Evolutionary conservation across 1,140 invertebrate genomes (phyloP).

Genomic region (Heterodera carotae): DNA sequence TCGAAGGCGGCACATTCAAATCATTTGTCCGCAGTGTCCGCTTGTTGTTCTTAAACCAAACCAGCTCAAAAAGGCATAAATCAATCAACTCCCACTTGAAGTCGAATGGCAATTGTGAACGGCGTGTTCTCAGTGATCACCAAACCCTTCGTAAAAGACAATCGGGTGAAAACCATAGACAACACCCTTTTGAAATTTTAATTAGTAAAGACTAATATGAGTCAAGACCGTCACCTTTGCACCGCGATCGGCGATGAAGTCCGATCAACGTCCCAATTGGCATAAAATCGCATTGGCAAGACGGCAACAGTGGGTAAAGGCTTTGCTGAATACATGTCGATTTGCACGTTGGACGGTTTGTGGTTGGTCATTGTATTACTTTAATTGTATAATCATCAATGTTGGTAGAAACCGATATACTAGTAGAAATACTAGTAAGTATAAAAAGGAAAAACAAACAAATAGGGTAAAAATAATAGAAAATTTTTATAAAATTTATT

Average conservation of each 20-base stretch:
- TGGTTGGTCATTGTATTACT: neutral
- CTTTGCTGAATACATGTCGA: neutral
- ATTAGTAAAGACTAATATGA: constrained; percentile 11
- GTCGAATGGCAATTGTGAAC: constrained; percentile 45
- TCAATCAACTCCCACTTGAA: constrained; percentile 41
- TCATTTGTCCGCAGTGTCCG: constrained; percentile 52
- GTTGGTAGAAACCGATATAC: too few species aligned
- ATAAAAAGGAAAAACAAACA: too few species aligned
- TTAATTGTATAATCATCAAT: too few species aligned
- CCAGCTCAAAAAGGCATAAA: neutral
- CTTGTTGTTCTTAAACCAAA: constrained; percentile 45
- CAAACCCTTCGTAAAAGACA: constrained; percentile 35
- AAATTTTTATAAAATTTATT: neutral
- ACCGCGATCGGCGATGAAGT: constrained; percentile 41
- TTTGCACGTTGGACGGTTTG: neutral
- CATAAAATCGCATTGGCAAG: constrained; percentile 53
- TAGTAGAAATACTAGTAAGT: too few species aligned
- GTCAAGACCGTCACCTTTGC: constrained; percentile 23
- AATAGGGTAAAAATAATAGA: too few species aligned
- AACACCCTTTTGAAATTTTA: constrained; percentile 34
- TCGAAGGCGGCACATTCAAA: constrained; percentile 30
- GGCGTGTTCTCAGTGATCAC: constrained; percentile 33
- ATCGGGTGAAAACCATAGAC: constrained; percentile 43
- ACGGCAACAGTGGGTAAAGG: constrained; percentile 11
- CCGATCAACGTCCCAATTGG: constrained; percentile 49